phyloP scores from a whole-genome alignment of 2,888 invertebrate genomes.

The Thalpophila matura region DNA sequence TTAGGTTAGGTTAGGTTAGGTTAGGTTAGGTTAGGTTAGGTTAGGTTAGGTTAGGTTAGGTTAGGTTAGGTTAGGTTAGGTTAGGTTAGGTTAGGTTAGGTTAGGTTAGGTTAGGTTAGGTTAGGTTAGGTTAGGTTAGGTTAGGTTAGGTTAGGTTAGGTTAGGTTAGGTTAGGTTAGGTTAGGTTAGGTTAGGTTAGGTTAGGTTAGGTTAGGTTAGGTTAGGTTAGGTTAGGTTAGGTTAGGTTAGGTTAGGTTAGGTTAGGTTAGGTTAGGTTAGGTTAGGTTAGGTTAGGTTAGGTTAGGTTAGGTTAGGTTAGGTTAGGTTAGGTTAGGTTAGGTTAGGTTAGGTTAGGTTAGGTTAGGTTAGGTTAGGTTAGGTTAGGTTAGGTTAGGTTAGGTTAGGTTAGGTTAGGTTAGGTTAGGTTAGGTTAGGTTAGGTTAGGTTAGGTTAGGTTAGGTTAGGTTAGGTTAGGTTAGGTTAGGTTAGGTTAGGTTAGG shows the following conservation, averaged over 20 bases:
- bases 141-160: constrained; percentile 19
- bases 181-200: constrained; percentile 19
- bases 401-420: constrained; percentile 45
- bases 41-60: constrained; percentile 53
- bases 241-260: constrained; percentile 1
- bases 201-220: constrained; percentile 21
- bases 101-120: constrained; percentile 18
- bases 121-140: constrained; percentile 10
- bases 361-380: constrained; percentile 45
- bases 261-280: constrained; percentile 37
- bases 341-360: constrained; percentile 26
- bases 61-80: constrained; percentile 56
- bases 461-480: not conserved
- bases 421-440: constrained; percentile 56
- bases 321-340: constrained; percentile 31
- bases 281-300: constrained; percentile 55
- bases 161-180: constrained; percentile 29
- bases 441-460: constrained; percentile 53
- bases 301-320: constrained; percentile 49
- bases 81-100: constrained; percentile 52
- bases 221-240: constrained; percentile 27
- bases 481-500: not conserved
- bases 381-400: constrained; percentile 42
- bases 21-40: too few relatives aligned
- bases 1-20: too few relatives aligned